Conservation (phyloP, 53 echinoderm and acorn worm species). For the Astropecten irregularis region DNA sequence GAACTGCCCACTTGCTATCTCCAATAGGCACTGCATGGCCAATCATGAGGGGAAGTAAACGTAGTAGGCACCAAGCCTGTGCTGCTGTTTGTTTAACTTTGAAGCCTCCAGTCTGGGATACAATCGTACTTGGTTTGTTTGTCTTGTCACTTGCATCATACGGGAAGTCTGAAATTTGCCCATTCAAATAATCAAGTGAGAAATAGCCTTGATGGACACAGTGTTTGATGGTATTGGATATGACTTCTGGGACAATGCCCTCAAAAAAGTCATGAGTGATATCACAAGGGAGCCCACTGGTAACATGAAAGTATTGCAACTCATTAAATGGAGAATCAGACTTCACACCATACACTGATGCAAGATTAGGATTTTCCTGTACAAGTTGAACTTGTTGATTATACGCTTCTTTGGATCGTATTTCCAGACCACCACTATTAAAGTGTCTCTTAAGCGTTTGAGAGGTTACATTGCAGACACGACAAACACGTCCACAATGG, state of each 20-base stretch:
- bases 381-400: conserved; percentile 40
- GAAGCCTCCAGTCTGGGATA: conserved; percentile 24
- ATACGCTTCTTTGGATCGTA: conserved; percentile 33
- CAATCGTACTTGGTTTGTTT: conserved; percentile 28
- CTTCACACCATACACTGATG: conserved; percentile 60
- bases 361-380: conserved; percentile 19
- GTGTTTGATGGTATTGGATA: conserved; percentile 30
- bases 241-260: conserved; percentile 50
- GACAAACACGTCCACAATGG: conserved; percentile 42
- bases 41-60: conserved; percentile 61
- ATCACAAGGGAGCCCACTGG: conserved; percentile 40
- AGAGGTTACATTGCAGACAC: conserved; percentile 57
- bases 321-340: conserved; percentile 47
- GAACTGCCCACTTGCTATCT: conserved; percentile 16
- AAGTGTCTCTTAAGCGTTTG: conserved; percentile 26
- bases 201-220: conserved; percentile 19
- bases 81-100: conserved; percentile 67
- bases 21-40: conserved; percentile 46
- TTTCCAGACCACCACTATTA: conserved; percentile 3
- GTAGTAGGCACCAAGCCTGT: conserved; percentile 63
- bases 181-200: conserved; percentile 39
- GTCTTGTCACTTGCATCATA: conserved; percentile 41
- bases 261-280: too few species aligned
- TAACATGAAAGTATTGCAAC: conserved; percentile 54
- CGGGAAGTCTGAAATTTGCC: conserved; percentile 11